Evolutionary conservation across 2,888 invertebrate genomes (phyloP), one percentile per base, ranked within the genome.

Genomic region (Scelioninae gen. 1): DNA sequence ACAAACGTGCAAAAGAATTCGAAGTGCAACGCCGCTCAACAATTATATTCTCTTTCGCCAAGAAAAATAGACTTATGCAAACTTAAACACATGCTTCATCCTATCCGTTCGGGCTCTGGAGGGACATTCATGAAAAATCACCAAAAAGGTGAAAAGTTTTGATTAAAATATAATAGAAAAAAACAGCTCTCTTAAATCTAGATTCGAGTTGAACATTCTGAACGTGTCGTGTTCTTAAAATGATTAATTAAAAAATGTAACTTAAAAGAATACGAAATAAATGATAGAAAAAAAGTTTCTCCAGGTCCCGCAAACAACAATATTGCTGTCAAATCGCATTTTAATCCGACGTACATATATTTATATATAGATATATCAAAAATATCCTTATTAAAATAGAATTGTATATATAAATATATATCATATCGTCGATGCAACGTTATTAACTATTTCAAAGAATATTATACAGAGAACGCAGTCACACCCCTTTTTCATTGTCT

Each of bases 331-430:
- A 86, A 87, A 66, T 86, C 84, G 86, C 85, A 85, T 85, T 86
- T 85, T 83, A 84, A 82, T 85, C 86, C 86, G 86, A 88, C 88
- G 87, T 87, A 86, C 83, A 88, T 84, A 85, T 87, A 86, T 85
- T 85, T 85, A 82, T 86, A 87, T 90, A 91, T 89, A 91, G 88
- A n/a, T n/a, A n/a, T n/a, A n/a, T n/a, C n/a, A n/a, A n/a, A n/a
- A n/a, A n/a, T n/a, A n/a, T n/a, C n/a, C 91, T 92, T 91, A 92
- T 85, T 92, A 92, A 92, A 92, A 92, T 92, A 92, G 90, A 92
- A 88, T 88, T 90, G 88, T 90, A 86, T 90, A 88, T 89, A 88
- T 88, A 87, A 86, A 88, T 86, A 87, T 88, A 88, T 89, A 90
- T 87, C 87, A 88, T 91, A 90, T 89, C 85, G 79, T 86, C 88